Evolutionary conservation across 2,888 invertebrate genomes (phyloP).

Genomic region (Leptopterna dolabrata): DNA sequence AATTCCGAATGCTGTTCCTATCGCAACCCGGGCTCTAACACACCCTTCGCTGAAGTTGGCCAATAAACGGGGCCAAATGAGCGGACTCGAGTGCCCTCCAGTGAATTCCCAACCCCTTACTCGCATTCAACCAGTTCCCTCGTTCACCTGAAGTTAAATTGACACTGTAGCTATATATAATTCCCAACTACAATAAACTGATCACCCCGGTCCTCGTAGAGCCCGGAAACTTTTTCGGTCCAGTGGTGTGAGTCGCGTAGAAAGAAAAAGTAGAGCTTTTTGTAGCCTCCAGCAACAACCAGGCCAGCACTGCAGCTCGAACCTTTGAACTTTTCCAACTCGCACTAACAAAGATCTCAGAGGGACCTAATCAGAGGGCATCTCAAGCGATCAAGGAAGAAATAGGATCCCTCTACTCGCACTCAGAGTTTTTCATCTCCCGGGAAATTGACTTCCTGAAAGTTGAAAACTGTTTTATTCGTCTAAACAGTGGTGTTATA

Average conservation of each 20-base stretch:
- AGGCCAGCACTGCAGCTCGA: not conserved
- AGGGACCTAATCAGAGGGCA: slow-evolving; percentile 3
- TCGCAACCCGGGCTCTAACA: not conserved
- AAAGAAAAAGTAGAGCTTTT: not conserved
- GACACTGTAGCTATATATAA: not conserved
- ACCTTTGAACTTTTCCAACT: not conserved
- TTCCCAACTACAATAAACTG: slow-evolving; percentile 11
- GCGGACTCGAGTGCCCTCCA: not conserved
- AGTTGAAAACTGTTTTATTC: not conserved
- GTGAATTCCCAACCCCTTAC: not conserved
- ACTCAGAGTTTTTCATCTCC: not conserved
- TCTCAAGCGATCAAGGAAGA: not conserved
- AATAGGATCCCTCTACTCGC: not conserved
- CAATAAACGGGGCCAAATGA: slow-evolving; percentile 26
- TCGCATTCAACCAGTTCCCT: not conserved
- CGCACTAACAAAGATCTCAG: not conserved
- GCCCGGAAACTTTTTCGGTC: not conserved
- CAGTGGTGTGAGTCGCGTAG: not conserved
- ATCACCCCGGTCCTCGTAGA: not conserved
- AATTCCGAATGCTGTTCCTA: not conserved
- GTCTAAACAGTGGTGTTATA: not conserved
- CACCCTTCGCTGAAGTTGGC: not conserved
- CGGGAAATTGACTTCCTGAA: not conserved
- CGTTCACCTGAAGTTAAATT: slow-evolving; percentile 15
- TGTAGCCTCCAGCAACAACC: not conserved